phyloP scores from a whole-genome alignment of 2,113 vertebrate species.

The Chauna torquata region DNA sequence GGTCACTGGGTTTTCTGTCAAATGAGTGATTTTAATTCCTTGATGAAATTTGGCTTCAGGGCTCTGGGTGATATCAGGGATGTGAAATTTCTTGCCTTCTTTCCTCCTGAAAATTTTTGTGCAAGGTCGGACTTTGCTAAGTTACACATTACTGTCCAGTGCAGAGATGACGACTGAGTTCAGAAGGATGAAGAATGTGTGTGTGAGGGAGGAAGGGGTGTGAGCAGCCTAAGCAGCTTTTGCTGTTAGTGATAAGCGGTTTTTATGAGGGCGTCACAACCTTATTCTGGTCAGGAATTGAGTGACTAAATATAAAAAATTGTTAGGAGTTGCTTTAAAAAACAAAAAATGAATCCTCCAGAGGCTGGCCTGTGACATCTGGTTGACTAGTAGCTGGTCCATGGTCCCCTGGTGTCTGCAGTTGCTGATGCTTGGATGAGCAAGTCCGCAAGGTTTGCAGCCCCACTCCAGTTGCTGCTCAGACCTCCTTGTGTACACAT shows the following conservation, averaged over 20 bases:
- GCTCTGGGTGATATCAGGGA: neutral
- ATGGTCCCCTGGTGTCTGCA: neutral
- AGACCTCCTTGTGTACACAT: neutral
- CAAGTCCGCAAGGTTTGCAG: neutral
- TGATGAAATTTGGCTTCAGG: neutral
- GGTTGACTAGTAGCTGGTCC: neutral
- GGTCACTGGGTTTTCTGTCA: neutral
- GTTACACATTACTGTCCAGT: neutral
- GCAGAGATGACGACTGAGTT: neutral
- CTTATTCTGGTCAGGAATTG: neutral
- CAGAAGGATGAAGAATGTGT: accelerated
- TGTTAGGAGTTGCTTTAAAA: neutral
- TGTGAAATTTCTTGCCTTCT: neutral
- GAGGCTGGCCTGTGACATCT: neutral
- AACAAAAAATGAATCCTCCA: neutral
- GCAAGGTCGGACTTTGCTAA: neutral
- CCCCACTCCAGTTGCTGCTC: neutral
- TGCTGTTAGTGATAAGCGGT: neutral
- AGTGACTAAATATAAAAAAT: neutral
- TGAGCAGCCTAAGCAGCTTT: neutral
- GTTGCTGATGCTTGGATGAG: neutral
- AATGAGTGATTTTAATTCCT: neutral
- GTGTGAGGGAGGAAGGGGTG: neutral
- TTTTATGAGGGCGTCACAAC: neutral
- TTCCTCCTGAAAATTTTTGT: neutral